Evolutionary conservation across 2,888 invertebrate species (phyloP), one percentile per base, ranked within the genome.

Genomic region (Subacronicta megacephala): DNA sequence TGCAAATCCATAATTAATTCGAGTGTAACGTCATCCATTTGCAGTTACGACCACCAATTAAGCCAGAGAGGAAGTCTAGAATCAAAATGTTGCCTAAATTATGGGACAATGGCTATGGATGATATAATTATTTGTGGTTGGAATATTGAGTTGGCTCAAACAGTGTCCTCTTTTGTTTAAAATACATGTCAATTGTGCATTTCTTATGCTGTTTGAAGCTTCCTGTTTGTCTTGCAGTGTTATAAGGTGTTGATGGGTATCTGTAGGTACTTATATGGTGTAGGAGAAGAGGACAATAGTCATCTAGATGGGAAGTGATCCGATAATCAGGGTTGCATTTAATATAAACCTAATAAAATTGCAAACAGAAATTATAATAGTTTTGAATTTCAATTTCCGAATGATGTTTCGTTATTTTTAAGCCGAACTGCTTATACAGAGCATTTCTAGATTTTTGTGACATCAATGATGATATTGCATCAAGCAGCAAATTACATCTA

Each of bases 1-100:
- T 77, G 73, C 65, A 50, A 77, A 77, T 71, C 46, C 49, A 23
- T 1, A 45, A 77, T 70, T 55, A 56, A 77, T 70, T 67, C 55
- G 16, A 35, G 54, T 46, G 55, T 61, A 62, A 66, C 56, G 50
- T 37, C 10, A 47, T 52, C 56, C 57, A 76, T 66, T 66, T 64
- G 51, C 54, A 55, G 47, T 54, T 50, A 51, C 40, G 57, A 57
- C 54, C 60, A 58, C 71, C 65, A 59, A 57, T 70, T 63, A 46
- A 35, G 53, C 42, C n/a, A 5, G 41, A 31, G 38, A 67, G 68
- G 67, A 66, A 69, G 74, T 70, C 68, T 75, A 72, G 69, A 63
- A 65, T 71, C 43, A 46, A 57, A 63, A 71, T 61, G 70, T 51
- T 63, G 63, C 60, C 69, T 62, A 66, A 73, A 55, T 68, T 55